Percentiles rank a stretch among this genome's conserved stretches.
These are phyloP conservation scores for Oscarella lobularis DNA, from an alignment of 37 sponge, comb jelly and placozoan genomes.

Conservation along the genomic window DNA sequence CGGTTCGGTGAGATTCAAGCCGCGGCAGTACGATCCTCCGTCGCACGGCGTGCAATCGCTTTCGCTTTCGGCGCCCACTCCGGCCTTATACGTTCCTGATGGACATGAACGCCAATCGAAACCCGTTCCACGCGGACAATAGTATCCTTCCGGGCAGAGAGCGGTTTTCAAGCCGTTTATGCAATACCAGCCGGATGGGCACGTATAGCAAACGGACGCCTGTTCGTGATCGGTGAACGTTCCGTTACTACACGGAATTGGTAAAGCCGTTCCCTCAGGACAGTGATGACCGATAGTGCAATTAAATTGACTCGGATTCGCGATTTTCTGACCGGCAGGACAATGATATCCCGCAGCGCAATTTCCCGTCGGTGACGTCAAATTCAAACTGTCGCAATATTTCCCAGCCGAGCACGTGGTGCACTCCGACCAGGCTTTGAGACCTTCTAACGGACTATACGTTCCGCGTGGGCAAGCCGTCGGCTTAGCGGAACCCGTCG, in stretches of 20 bases:
- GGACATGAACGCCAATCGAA: conserved; percentile 10
- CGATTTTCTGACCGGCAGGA: conserved; percentile 9
- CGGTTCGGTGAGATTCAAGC: not conserved
- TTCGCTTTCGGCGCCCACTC: not conserved
- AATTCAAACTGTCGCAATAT: conserved; percentile 15
- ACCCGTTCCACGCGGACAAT: conserved; percentile 21
- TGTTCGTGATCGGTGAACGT: conserved; percentile 1
- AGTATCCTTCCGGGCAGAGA: conserved; percentile 18
- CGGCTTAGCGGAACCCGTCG: conserved; percentile 13
- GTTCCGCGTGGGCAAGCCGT: conserved; percentile 21
- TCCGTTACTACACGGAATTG: conserved; percentile 15
- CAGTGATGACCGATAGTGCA: conserved; percentile 28
- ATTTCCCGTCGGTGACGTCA: conserved; percentile 3
- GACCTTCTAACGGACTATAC: conserved; percentile 8
- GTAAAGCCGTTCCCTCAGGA: conserved; percentile 11
- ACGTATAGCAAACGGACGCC: not conserved
- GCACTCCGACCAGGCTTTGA: conserved; percentile 6
- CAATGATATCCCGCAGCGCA: conserved; percentile 24
- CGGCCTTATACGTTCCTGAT: conserved; percentile 15
- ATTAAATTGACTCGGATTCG: not conserved
- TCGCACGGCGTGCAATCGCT: conserved; percentile 18
- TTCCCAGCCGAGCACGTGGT: conserved; percentile 13
- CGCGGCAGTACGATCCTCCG: conserved; percentile 16
- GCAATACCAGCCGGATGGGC: conserved; percentile 6
- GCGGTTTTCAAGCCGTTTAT: not conserved